phyloP scores from a whole-genome alignment of 2,888 invertebrate species.

The Archaeoteleia sp. region DNA sequence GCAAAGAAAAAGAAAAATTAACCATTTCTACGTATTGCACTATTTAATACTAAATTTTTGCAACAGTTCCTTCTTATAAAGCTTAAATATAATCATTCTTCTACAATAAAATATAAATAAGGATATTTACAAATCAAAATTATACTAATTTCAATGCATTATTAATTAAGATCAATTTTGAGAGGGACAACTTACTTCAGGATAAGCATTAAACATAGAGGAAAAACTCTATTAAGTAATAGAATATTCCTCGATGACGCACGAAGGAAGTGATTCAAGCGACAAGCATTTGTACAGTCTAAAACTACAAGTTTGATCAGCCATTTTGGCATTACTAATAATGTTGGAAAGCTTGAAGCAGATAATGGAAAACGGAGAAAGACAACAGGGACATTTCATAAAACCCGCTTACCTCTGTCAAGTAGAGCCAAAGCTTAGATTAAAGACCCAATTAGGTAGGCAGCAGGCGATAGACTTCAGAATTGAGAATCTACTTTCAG shows the following conservation, averaged over 20 bases:
- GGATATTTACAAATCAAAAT: not conserved
- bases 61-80: too few relatives aligned
- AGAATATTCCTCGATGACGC: conserved; percentile 7
- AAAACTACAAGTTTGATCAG: conserved; percentile 5
- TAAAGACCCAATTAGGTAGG: conserved; percentile 35
- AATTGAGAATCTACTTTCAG: conserved; percentile 31
- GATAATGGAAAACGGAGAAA: conserved; percentile 19
- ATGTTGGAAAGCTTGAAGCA: conserved; percentile 17
- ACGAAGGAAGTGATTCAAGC: conserved; percentile 7
- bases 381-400: too few relatives aligned
- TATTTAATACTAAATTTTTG: too few relatives aligned
- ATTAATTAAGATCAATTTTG: not conserved
- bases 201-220: not conserved
- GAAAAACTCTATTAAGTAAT: conserved; percentile 12
- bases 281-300: conserved; percentile 15
- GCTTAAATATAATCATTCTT: too few relatives aligned
- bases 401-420: conserved; percentile 58
- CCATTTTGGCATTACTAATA: conserved; percentile 13
- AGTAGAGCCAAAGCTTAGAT: conserved; percentile 47
- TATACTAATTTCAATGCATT: not conserved
- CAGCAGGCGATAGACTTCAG: conserved; percentile 22
- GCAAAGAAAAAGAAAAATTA: too few relatives aligned
- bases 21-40: too few relatives aligned
- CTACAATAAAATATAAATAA: too few relatives aligned
- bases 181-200: not conserved